Percentiles rank a stretch among this genome's conserved stretches.
Evolutionary conservation across 1,140 invertebrate species (phyloP).

Genomic region (Drosophila trapezifrons): DNA sequence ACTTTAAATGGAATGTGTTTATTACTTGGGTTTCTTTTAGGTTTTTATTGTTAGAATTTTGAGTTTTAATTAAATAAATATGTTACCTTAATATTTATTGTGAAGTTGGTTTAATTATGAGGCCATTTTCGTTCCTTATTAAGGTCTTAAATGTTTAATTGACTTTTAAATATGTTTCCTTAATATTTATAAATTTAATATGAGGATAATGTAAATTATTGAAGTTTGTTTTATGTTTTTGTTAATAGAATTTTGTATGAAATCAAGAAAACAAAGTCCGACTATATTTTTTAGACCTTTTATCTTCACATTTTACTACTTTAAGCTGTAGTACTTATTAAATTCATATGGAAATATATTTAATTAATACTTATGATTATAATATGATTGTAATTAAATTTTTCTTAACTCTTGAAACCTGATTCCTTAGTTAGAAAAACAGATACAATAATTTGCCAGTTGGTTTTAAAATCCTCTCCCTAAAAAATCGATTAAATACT

Average conservation of each 20-base stretch:
- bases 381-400: neutral
- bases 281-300: too few species aligned
- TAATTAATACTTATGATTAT: neutral
- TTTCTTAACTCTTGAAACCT: neutral
- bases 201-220: too few species aligned
- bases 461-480: conserved; percentile 1
- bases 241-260: too few species aligned
- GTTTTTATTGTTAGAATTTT: too few species aligned
- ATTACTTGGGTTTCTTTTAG: neutral
- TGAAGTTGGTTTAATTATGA: too few species aligned
- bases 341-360: too few species aligned
- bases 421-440: neutral
- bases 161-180: neutral
- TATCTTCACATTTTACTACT: too few species aligned
- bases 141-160: too few species aligned
- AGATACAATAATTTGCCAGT: conserved; percentile 1
- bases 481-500: conserved; percentile 34
- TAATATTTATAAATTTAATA: neutral
- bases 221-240: too few species aligned
- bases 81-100: neutral
- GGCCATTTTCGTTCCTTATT: too few species aligned
- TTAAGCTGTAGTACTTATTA: too few species aligned
- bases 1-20: neutral
- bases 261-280: too few species aligned
- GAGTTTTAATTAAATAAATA: neutral